Base-by-base conservation (phyloP, 2,888 invertebrate species). In the Euzophera pinguis region DNA sequence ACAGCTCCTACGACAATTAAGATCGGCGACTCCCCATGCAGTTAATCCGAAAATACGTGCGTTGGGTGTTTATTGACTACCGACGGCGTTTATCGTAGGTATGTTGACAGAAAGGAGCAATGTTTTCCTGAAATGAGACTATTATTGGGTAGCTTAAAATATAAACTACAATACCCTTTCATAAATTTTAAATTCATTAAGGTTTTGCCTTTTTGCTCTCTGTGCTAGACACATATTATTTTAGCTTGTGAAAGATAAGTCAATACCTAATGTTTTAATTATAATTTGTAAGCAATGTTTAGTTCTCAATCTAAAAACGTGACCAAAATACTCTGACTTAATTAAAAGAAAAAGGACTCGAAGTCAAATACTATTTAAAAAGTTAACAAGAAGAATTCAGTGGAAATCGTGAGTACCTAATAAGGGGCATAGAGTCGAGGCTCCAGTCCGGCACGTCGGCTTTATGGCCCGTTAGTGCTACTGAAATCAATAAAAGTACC, bases 401-500 rank as follows among this genome's bases (percentile, higher is more conserved):
- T 78, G 70, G 71, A 79, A 79, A 81, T 84, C 78, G 81, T 81
- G 82, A 84, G 88, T 87, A 87, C 81, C 79, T 87, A 87, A 87
- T 88, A 89, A 90, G 85, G 83, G 81, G 81, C 62, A 83, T 80
- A 75, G 81, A 82, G 81, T 75, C 73, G 78, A 80, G 79, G 75
- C 78, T 81, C 73, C 82, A 73, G 88, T 82, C 84, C 85, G 74
- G 87, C 84, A 86, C 86, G 86, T 85, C 86, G 86, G 79, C 73
- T 82, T 84, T 86, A 90, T 91, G 84, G 90, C 84, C 90, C 91
- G 92, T 92, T 92, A 92, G 91, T 91, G 92, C 92, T 92, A 92
- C 92, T 92, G 92, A 92, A 93, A 93, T 92, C 92, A 92, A 93
- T 93, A 93, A 93, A 92, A 92, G 92, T 90, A 81, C 87, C 84